Evolutionary conservation across 2,797 vertebrate species (phyloP).

Genomic region (Emydoidea blandingii): DNA sequence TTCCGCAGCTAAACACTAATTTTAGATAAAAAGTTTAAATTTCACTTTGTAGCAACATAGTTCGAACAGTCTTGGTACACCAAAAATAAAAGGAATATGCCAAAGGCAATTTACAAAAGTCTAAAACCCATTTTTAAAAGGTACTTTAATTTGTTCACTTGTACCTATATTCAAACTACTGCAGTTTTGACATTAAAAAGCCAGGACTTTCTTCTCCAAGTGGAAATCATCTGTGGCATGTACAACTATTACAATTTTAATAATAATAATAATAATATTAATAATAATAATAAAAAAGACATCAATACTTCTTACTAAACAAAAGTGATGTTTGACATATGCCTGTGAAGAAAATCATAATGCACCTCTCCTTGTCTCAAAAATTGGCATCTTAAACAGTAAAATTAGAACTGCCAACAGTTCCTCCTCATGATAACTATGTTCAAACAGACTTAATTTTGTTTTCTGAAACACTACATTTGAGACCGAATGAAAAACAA

Average conservation of each 20-base stretch:
- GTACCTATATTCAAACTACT: constrained; percentile 72
- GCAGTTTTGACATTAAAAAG: constrained; percentile 73
- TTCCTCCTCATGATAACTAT: constrained; percentile 54
- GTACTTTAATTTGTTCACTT: constrained; percentile 74
- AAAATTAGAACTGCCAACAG: constrained; percentile 68
- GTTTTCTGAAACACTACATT: constrained; percentile 79
- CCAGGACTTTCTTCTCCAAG: constrained; percentile 58
- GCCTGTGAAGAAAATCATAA: constrained; percentile 66
- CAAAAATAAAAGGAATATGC: constrained; percentile 26
- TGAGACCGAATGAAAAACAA: constrained; percentile 78
- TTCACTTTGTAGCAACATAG: constrained; percentile 20
- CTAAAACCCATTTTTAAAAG: constrained; percentile 73
- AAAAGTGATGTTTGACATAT: constrained; percentile 68
- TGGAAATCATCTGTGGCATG: constrained; percentile 70
- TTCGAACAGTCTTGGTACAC: constrained; percentile 40
- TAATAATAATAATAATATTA: constrained; percentile 50
- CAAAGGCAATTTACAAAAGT: constrained; percentile 68
- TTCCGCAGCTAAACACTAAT: constrained; percentile 25
- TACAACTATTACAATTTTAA: constrained; percentile 55
- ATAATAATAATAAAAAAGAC: constrained; percentile 43
- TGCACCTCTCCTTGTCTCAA: constrained; percentile 58
- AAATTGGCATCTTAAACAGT: constrained; percentile 75
- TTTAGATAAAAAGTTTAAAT: constrained; percentile 35
- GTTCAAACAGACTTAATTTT: constrained; percentile 52
- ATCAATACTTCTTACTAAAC: constrained; percentile 64